Evolutionary conservation across 1,140 invertebrate species (phyloP), one percentile per base, ranked within the genome.

Genomic region (Cepaea nemoralis): DNA sequence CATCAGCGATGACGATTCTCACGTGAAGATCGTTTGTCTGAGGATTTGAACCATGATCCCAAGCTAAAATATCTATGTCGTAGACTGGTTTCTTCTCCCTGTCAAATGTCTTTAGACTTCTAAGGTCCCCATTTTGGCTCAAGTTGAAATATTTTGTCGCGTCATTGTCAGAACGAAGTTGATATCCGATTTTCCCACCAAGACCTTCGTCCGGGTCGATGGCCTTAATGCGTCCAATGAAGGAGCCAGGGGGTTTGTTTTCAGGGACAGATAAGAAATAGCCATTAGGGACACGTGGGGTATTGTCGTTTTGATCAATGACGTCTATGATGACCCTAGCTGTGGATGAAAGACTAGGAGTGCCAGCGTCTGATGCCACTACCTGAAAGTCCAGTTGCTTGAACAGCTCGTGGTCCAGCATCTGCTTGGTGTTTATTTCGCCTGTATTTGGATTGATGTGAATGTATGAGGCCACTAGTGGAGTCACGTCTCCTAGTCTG

Each of bases 331-430:
- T 80, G n/a, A 84, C 83, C 10, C 76, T 66, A 0, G 76, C 70
- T 0, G 55, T 50, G 6, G 80, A 59, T 10, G 80, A 45, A 35
- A 76, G 70, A 31, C 24, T 39, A 6, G 76, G 76, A 5, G 14
- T 24, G 0, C 83, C 83, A 45, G 75, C 27, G 35, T 84, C 83
- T 35, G 37, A 55, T 0, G 83, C 83, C 37, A 84, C 37, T 0
- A 84, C 80, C 19, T 33, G 31, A 50, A 84, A 84, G 31, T 83
- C 82, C 0, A 83, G 74, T 14, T 39, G 37, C 22, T n/a, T 40
- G 67, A 77, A 81, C 0, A 83, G n/a, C 77, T 84, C 83, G 0
- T 76, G 76, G 66, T 84, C 83, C n/a, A 84, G 69, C 24, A 71
- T 66, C 6, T 59, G 42, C 39, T 42, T 67, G 10, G 80, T 67